Evolutionary conservation across 2,113 vertebrate species (phyloP), one percentile per base, ranked within the genome.

Genomic region (Cyprinodon brontotheroides): DNA sequence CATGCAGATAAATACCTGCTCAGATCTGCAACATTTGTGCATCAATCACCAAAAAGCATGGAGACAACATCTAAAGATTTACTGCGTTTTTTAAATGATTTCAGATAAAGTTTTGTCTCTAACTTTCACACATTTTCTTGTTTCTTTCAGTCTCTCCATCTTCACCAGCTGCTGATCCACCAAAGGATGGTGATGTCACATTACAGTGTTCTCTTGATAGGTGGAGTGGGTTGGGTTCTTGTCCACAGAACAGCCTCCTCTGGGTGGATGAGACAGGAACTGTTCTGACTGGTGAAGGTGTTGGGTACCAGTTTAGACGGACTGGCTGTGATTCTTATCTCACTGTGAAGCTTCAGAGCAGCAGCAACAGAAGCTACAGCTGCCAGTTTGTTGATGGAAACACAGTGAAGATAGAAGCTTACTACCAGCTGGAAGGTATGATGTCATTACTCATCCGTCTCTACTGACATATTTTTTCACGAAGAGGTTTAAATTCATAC

Each of bases 181-280:
- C 3, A 9, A 29, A 0, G 3, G 72, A 64, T 17, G 8, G 57
- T 0, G 10, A 29, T 29, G 29, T 81, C 60, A 60, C n/a, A n/a
- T 64, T 90, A 9, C 0, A 15, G 2, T 90, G 89, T 62, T 72
- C 76, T 22, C 36, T 89, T 76, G 0, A 2, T 1, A 74, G 5
- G 63, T 9, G 6, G n/a, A 0, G 0, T 0, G 0, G 0, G 0
- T 0, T 0, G 0, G 0, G 0, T 45, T 0, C 2, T 22, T 65
- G 64, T 65, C 64, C n/a, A 17, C n/a, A 8, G n/a, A 14, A 65
- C 4, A 57, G 12, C 0, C 0, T 87, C 69, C 64, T 1, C 14
- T 90, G 89, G 82, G 0, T 80, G 71, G 9, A 87, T 13, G 71
- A 87, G 9, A 29, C 29, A 17, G 71, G 61, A 64, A 1, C 14